Conservation (phyloP, 2,113 vertebrate genomes). For the Tapirus terrestris region DNA sequence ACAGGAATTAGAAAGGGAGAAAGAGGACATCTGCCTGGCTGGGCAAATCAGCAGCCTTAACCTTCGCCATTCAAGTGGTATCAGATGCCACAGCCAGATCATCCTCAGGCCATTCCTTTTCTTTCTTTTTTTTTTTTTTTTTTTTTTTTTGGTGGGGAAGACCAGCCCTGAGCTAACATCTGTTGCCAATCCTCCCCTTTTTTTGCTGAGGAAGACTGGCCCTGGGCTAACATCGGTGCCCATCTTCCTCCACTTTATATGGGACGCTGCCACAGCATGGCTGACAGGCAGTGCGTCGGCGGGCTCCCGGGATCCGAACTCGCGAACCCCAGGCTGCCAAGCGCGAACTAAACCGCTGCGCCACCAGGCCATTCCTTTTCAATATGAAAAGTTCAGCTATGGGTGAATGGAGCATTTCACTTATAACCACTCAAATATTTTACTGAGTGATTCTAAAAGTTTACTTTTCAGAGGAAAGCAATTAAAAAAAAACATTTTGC, state of each 20-base stretch:
- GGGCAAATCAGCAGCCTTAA: neutral
- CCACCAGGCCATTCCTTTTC: neutral
- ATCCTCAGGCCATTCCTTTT: neutral
- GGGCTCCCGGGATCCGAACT: too few relatives aligned
- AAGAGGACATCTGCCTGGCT: neutral
- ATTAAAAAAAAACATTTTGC: conserved; percentile 26
- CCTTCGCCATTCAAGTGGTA: neutral
- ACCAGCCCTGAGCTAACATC: too few relatives aligned
- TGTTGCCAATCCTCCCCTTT: too few relatives aligned
- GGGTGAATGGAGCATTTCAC: neutral
- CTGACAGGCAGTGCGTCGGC: too few relatives aligned
- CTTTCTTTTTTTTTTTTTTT: too few relatives aligned
- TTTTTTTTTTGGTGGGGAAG: too few relatives aligned
- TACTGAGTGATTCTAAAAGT: neutral
- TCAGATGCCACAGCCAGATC: neutral
- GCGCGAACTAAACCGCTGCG: too few relatives aligned
- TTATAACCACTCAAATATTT: neutral
- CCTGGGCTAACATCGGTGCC: too few relatives aligned
- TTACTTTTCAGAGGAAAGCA: conserved; percentile 21
- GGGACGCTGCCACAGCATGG: too few relatives aligned
- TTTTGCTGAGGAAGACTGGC: too few relatives aligned
- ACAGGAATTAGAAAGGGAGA: neutral
- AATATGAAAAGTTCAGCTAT: neutral
- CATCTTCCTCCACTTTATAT: too few relatives aligned
- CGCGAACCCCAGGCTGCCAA: too few relatives aligned